Evolutionary conservation across 2,888 invertebrate species (phyloP).

Genomic region (Rhodophaea formosa): DNA sequence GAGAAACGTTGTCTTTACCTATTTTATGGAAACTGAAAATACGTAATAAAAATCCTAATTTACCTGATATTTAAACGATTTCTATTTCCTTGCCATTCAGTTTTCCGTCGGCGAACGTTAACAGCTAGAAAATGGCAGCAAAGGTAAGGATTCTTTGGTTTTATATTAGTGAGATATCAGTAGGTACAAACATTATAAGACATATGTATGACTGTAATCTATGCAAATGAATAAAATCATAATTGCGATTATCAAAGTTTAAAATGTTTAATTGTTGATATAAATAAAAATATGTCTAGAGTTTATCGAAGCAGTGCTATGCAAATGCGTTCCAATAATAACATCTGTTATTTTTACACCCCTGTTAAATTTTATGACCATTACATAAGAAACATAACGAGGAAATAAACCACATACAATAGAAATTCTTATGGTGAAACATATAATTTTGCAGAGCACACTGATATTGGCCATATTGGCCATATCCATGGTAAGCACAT

Average conservation of each 20-base stretch:
- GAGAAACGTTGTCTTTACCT: slow-evolving; percentile 24
- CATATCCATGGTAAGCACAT: slow-evolving; percentile 20
- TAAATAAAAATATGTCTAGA: no score
- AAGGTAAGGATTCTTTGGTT: slow-evolving; percentile 7
- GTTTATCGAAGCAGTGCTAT: no score
- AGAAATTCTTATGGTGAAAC: background rate
- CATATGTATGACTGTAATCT: no score
- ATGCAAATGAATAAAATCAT: no score
- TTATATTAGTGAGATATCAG: background rate
- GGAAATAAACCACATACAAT: no score
- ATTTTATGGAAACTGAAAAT: slow-evolving; percentile 24
- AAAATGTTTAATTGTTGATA: no score
- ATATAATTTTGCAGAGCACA: slow-evolving; percentile 25
- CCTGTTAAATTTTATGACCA: no score
- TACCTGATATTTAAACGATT: slow-evolving; percentile 19
- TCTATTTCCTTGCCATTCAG: slow-evolving; percentile 24
- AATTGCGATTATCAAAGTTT: no score
- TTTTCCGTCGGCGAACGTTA: background rate
- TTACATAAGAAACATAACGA: no score
- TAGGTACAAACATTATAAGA: no score
- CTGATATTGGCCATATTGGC: slow-evolving; percentile 24
- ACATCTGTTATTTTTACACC: no score
- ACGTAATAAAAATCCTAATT: slow-evolving; percentile 25
- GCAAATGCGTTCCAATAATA: no score
- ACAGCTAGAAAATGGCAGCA: slow-evolving; percentile 7